A percentile compares a stretch with the other conserved stretches of the same genome.
Conservation (phyloP, 2,888 invertebrate species). For the Steromphala cineraria region DNA sequence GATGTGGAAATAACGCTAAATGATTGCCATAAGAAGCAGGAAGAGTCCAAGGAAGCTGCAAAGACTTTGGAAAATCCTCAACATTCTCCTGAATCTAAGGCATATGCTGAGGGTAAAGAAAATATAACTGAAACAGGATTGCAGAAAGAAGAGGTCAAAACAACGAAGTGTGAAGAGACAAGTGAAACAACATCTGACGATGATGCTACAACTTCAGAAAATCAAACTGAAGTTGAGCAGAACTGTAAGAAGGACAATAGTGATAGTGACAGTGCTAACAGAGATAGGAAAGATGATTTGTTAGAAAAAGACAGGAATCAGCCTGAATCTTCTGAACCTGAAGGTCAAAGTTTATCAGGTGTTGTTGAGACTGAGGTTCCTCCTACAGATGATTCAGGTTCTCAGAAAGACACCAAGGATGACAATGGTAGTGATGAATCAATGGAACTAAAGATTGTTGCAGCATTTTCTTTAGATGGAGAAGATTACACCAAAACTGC, state of each 20-base stretch:
- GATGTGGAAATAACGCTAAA: too few species aligned
- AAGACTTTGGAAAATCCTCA: background rate
- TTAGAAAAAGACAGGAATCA: background rate
- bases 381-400: background rate
- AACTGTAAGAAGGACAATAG: background rate
- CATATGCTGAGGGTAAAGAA: background rate
- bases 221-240: background rate
- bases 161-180: background rate
- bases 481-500: background rate
- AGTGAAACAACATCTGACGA: background rate
- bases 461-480: constrained; percentile 37
- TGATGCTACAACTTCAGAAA: background rate
- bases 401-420: background rate
- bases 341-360: background rate
- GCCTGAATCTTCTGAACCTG: background rate
- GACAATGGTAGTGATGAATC: background rate
- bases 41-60: background rate
- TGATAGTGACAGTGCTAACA: background rate
- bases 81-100: background rate
- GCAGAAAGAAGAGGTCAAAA: too few species aligned
- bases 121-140: too few species aligned
- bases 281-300: too few species aligned
- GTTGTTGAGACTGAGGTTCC: background rate
- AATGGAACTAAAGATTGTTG: constrained; percentile 39
- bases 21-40: background rate